Conservation (phyloP, 2,113 vertebrate species). For the Machaerirhynchus nigripectus region DNA sequence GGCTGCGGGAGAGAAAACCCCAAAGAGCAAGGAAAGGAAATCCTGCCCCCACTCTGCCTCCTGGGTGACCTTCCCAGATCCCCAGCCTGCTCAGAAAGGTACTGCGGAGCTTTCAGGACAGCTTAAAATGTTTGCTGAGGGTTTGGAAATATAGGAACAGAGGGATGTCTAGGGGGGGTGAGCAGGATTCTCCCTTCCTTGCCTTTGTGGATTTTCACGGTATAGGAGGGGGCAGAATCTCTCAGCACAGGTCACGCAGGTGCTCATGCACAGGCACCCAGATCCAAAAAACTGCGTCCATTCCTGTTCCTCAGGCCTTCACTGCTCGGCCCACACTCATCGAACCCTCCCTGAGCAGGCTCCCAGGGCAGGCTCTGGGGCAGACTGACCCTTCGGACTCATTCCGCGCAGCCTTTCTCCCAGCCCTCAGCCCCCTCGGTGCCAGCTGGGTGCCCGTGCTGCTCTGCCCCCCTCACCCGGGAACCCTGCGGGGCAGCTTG, state of each 20-base stretch:
- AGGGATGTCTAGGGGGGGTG: not conserved
- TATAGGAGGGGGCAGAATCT: not conserved
- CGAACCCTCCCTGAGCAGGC: not conserved
- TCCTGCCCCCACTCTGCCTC: not conserved
- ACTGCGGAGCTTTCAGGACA: not conserved
- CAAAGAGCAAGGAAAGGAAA: not conserved
- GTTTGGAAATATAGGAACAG: not conserved
- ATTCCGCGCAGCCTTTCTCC: not conserved
- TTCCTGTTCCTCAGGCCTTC: not conserved
- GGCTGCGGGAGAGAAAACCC: not conserved
- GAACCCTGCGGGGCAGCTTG: not conserved
- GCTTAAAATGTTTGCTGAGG: not conserved
- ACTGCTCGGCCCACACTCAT: not conserved
- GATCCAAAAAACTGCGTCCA: not conserved
- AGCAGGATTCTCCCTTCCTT: not conserved
- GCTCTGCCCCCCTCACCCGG: not conserved
- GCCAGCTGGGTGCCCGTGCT: not conserved
- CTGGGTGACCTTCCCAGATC: not conserved
- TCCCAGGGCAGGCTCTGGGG: not conserved
- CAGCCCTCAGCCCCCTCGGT: not conserved
- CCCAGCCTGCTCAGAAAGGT: not conserved
- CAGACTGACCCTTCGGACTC: not conserved
- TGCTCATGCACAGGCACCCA: accelerated
- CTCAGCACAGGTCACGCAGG: not conserved
- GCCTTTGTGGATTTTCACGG: not conserved